A percentile compares a stretch with the other conserved stretches of the same genome.
phyloP scores from a whole-genome alignment of 2,113 vertebrate genomes.

The Clupea harengus region DNA sequence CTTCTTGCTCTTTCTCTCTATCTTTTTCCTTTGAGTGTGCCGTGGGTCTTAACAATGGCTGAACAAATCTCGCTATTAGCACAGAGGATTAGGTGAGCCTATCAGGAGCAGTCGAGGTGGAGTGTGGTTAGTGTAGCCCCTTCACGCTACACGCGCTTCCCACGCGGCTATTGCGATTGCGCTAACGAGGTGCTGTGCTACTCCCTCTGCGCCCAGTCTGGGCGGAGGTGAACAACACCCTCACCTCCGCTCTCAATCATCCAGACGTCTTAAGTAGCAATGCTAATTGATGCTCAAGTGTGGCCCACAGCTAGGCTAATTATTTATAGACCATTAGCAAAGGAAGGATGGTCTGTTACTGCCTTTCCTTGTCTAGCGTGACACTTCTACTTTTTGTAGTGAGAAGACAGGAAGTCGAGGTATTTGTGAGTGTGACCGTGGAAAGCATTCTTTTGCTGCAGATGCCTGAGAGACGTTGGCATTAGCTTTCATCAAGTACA shows the following conservation, averaged over 20 bases:
- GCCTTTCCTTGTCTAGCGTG: neutral
- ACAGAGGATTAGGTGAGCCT: constrained; percentile 34
- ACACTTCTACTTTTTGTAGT: neutral
- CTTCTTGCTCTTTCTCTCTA: constrained; percentile 17
- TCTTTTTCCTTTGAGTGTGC: constrained; percentile 11
- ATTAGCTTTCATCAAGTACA: neutral
- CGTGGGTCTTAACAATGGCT: constrained; percentile 26
- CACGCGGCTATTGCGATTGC: neutral
- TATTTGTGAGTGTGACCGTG: neutral
- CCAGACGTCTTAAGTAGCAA: neutral
- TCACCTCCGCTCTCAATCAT: neutral
- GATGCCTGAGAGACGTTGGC: neutral
- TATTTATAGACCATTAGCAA: neutral
- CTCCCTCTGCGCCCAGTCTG: neutral
- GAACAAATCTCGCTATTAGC: constrained; percentile 45
- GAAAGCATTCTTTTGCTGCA: neutral
- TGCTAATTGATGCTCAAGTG: neutral
- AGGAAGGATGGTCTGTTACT: neutral
- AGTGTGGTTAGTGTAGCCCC: constrained; percentile 32
- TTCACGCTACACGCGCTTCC: constrained; percentile 22
- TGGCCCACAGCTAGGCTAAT: neutral
- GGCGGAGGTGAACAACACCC: neutral
- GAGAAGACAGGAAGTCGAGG: neutral
- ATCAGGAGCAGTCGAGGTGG: constrained; percentile 26
- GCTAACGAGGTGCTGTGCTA: neutral